These are phyloP conservation scores for Mythimna lalbum DNA, from an alignment of 2,888 invertebrate genomes.

Conservation along the genomic window DNA sequence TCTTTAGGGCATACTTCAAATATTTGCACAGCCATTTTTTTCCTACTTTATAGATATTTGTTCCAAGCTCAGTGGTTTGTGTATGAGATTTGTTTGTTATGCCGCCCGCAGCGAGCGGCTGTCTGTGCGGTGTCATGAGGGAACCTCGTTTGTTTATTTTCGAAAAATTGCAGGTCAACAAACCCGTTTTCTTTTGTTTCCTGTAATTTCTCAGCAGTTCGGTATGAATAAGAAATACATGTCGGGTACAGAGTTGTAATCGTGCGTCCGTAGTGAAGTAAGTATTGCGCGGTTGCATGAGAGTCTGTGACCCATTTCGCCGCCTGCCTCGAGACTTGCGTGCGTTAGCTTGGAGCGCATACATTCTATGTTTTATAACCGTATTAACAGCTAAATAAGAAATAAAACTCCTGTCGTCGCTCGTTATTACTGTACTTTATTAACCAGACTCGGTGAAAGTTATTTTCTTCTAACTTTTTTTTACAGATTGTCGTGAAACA, in stretches of 20 bases:
- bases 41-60: slow-evolving; percentile 33
- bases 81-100: slow-evolving; percentile 39
- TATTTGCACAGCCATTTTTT: slow-evolving; percentile 48
- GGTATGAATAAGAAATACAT: slow-evolving; percentile 47
- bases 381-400: slow-evolving; percentile 33
- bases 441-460: slow-evolving; percentile 8
- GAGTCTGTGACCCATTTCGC: slow-evolving; percentile 43
- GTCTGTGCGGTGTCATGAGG: slow-evolving; percentile 4
- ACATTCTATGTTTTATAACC: slow-evolving; percentile 33
- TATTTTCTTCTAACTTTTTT: slow-evolving; percentile 40
- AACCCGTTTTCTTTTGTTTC: slow-evolving; percentile 4
- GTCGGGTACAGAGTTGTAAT: slow-evolving; percentile 32
- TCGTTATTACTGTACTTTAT: slow-evolving; percentile 34
- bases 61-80: slow-evolving; percentile 36
- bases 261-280: slow-evolving; percentile 42
- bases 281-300: slow-evolving; percentile 32
- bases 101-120: slow-evolving; percentile 8
- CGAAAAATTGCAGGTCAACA: slow-evolving; percentile 18
- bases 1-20: slow-evolving; percentile 37
- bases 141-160: slow-evolving; percentile 27
- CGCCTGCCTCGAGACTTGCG: slow-evolving; percentile 29
- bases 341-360: slow-evolving; percentile 26
- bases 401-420: slow-evolving; percentile 11
- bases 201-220: slow-evolving; percentile 15
- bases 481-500: slow-evolving; percentile 61